A percentile compares a stretch with the other conserved stretches of the same genome.
Evolutionary conservation across 2,888 invertebrate genomes (phyloP).

Genomic region (Tiliacea aurago): DNA sequence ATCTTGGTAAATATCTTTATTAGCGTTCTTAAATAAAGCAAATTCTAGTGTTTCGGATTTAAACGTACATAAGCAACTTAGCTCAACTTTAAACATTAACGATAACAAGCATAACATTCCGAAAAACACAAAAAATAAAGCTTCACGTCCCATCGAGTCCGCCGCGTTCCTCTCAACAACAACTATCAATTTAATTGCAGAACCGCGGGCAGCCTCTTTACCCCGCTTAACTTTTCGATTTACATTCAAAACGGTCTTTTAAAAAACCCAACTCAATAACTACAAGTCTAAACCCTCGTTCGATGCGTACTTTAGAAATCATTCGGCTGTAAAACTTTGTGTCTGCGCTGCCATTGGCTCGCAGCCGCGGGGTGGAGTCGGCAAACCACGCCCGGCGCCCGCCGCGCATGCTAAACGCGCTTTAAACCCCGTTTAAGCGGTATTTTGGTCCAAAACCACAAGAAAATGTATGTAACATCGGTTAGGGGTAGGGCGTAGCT

Average conservation of each 20-base stretch:
- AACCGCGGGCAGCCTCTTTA: constrained; percentile 86
- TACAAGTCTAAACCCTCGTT: constrained; percentile 83
- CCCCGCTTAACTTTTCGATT: constrained; percentile 90
- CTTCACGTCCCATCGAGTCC: constrained; percentile 31
- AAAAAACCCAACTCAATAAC: constrained; percentile 89
- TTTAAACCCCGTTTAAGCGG: constrained; percentile 90
- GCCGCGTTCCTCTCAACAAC: constrained; percentile 68
- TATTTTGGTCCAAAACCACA: constrained; percentile 90
- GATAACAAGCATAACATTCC: constrained; percentile 19
- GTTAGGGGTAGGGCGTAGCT: constrained; percentile 88
- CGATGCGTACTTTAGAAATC: constrained; percentile 84
- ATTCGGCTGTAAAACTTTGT: constrained; percentile 82
- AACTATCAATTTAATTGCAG: constrained; percentile 90
- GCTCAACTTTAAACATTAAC: not conserved
- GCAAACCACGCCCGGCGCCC: constrained; percentile 76
- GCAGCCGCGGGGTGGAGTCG: constrained; percentile 73
- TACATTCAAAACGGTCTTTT: constrained; percentile 90
- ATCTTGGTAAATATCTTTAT: not conserved
- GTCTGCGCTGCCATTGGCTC: constrained; percentile 76
- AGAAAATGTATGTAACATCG: constrained; percentile 88
- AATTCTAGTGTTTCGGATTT: not conserved
- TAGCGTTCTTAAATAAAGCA: not conserved
- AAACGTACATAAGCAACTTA: not conserved
- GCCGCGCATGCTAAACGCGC: constrained; percentile 89
- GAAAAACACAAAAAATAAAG: constrained; percentile 23